Evolutionary conservation across 2,797 vertebrate genomes (phyloP).

Genomic region (Ficedula albicollis): DNA sequence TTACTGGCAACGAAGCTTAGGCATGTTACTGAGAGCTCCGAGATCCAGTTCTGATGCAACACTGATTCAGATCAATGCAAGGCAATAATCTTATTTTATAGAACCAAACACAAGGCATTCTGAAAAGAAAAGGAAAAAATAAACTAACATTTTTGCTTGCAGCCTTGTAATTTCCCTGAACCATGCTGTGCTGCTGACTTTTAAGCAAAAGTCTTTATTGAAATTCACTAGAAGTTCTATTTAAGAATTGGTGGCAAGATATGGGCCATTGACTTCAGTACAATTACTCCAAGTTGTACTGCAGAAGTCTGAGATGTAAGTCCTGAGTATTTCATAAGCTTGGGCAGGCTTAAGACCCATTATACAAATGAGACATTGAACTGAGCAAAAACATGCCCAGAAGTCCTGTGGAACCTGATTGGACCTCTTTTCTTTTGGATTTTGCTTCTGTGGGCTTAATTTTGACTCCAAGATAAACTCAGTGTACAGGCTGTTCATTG

Average conservation of each 20-base stretch:
- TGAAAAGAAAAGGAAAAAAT: not conserved
- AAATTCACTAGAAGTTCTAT: conserved; percentile 42
- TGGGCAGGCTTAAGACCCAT: not conserved
- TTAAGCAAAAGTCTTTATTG: conserved; percentile 52
- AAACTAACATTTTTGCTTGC: conserved; percentile 38
- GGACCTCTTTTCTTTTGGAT: not conserved
- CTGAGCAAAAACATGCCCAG: not conserved
- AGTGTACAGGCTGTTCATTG: not conserved
- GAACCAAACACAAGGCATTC: not conserved
- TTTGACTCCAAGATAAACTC: not conserved
- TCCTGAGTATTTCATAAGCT: not conserved
- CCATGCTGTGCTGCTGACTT: conserved; percentile 55
- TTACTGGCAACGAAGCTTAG: not conserved
- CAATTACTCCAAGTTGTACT: conserved; percentile 29
- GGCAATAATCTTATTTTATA: not conserved
- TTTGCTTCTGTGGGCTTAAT: not conserved
- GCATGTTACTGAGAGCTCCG: not conserved
- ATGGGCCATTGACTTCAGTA: conserved; percentile 42
- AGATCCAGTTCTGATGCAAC: not conserved
- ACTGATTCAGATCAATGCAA: not conserved
- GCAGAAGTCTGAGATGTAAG: not conserved
- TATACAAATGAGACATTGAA: not conserved
- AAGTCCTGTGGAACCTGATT: not conserved
- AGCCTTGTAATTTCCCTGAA: conserved; percentile 45
- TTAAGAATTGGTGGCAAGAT: conserved; percentile 47